phyloP scores from a whole-genome alignment of 2,888 invertebrate genomes.

The Agriopis aurantiaria region DNA sequence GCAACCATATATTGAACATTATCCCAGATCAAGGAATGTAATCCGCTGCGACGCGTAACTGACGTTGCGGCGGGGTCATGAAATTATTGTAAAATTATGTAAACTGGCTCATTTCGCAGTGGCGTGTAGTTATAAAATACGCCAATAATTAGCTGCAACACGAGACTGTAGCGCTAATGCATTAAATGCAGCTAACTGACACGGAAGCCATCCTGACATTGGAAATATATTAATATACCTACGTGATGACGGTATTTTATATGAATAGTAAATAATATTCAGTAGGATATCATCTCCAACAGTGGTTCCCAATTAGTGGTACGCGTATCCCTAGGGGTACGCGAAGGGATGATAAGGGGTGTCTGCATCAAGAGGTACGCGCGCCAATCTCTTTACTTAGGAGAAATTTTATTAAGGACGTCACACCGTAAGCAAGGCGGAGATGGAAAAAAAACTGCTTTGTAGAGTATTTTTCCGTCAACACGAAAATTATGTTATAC shows the following conservation, averaged over 20 bases:
- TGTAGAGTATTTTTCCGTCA: too few species aligned
- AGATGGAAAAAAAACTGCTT: too few species aligned
- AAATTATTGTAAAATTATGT: constrained; percentile 27
- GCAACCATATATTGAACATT: background rate
- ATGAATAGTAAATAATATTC: background rate
- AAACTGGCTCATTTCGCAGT: constrained; percentile 15
- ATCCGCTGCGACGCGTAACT: background rate
- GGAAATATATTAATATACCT: background rate
- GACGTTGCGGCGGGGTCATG: constrained; percentile 12
- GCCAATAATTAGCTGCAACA: constrained; percentile 32
- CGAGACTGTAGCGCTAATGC: constrained; percentile 35
- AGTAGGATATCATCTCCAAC: background rate
- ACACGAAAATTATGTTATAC: too few species aligned
- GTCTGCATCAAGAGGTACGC: too few species aligned
- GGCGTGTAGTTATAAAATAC: constrained; percentile 28
- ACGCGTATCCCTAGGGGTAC: too few species aligned
- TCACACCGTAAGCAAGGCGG: too few species aligned
- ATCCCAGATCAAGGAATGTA: background rate
- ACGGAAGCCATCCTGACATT: constrained; percentile 22
- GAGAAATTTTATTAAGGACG: too few species aligned
- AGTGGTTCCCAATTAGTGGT: too few species aligned
- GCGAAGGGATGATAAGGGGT: too few species aligned
- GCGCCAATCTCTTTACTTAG: too few species aligned
- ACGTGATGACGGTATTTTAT: background rate
- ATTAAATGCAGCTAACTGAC: constrained; percentile 13